Percentiles rank a stretch among this genome's conserved stretches.
Evolutionary conservation across 2,888 invertebrate genomes (phyloP).

Genomic region (Rhimphoctona megacephalus): DNA sequence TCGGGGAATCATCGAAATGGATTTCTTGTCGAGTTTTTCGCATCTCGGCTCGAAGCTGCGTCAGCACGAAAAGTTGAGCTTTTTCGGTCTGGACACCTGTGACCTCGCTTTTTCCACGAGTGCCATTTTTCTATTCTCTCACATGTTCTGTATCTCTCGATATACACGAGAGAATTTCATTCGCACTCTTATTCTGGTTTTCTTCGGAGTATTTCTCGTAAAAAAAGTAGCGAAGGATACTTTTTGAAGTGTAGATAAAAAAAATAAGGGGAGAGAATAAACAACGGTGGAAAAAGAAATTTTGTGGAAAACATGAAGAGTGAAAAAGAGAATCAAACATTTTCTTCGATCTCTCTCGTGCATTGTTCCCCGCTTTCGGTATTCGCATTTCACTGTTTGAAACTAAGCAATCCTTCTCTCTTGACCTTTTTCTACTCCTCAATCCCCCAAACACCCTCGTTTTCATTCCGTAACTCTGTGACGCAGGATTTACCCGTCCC

Average conservation of each 20-base stretch:
- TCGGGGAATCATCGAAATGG: constrained; percentile 54
- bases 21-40: constrained; percentile 45
- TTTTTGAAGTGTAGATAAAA: constrained; percentile 15
- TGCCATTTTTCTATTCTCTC: constrained; percentile 24
- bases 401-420: constrained; percentile 38
- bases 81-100: constrained; percentile 47
- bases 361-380: constrained; percentile 20
- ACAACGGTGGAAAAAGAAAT: not conserved
- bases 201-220: not conserved
- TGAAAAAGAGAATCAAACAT: not conserved
- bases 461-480: not conserved
- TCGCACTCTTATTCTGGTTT: constrained; percentile 1
- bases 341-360: constrained; percentile 35
- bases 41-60: constrained; percentile 12
- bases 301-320: not conserved
- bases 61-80: constrained; percentile 42
- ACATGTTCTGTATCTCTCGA: not conserved
- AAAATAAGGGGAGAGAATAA: not conserved
- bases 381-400: constrained; percentile 22
- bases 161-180: constrained; percentile 40
- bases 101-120: constrained; percentile 28
- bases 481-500: not conserved
- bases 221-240: not conserved
- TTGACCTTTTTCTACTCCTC: constrained; percentile 18
- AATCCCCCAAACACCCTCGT: not conserved